phyloP scores from a whole-genome alignment of 2,113 vertebrate genomes.

The Rissa tridactyla region DNA sequence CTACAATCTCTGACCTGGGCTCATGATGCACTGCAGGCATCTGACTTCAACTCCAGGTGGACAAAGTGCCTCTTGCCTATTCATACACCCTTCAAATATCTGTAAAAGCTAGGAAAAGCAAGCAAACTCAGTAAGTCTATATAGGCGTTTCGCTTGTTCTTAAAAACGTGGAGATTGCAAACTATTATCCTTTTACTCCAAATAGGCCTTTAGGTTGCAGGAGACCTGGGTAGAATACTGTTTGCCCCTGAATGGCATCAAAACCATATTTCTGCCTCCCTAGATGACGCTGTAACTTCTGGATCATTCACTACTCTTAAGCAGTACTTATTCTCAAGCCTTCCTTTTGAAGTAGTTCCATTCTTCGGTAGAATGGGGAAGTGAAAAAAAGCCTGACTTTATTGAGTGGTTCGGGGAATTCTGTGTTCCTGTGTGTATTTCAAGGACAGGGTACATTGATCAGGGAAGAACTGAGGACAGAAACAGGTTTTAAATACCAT shows the following conservation, averaged over 20 bases:
- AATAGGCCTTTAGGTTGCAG: not conserved
- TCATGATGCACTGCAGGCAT: not conserved
- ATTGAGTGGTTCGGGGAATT: not conserved
- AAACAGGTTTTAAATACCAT: not conserved
- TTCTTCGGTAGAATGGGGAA: not conserved
- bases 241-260: not conserved
- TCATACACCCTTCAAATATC: not conserved
- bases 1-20: not conserved
- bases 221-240: rapidly evolving
- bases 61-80: not conserved
- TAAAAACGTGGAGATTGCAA: not conserved
- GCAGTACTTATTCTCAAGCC: not conserved
- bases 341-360: not conserved
- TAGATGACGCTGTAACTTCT: not conserved
- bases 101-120: not conserved
- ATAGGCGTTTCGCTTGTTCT: not conserved
- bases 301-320: not conserved
- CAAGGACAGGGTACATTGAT: not conserved
- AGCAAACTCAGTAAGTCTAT: not conserved
- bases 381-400: not conserved
- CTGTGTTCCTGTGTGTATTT: not conserved
- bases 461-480: not conserved
- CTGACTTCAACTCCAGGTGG: not conserved
- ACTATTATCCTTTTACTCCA: not conserved
- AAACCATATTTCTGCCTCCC: not conserved